phyloP scores from a whole-genome alignment of 2,113 vertebrate genomes.

The Rana temporaria region DNA sequence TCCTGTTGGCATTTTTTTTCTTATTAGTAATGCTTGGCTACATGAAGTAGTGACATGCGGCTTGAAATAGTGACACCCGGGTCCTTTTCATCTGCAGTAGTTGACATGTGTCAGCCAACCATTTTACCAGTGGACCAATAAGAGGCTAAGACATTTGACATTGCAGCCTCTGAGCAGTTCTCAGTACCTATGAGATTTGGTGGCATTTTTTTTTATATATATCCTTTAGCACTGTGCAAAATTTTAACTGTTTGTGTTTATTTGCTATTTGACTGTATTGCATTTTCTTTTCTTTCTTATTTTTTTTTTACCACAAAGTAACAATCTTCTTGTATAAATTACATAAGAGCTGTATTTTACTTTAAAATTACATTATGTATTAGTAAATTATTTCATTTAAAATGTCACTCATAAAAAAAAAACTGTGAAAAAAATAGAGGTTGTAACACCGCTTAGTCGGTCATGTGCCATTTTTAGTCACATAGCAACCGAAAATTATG shows the following conservation, averaged over 20 bases:
- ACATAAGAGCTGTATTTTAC: no score
- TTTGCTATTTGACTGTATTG: neutral
- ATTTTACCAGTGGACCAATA: constrained; percentile 46
- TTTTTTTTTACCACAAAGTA: neutral
- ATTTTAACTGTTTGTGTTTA: neutral
- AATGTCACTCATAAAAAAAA: neutral
- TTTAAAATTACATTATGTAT: neutral
- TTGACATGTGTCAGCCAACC: constrained; percentile 40
- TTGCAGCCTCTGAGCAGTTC: constrained; percentile 18
- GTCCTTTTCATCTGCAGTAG: constrained; percentile 38
- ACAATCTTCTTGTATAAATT: no score
- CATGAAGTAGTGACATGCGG: constrained; percentile 37
- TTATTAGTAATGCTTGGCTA: constrained; percentile 48
- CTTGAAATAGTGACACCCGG: constrained; percentile 41
- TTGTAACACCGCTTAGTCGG: constrained; percentile 21
- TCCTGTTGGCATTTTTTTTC: constrained; percentile 39
- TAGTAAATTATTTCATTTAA: neutral
- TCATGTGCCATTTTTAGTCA: constrained; percentile 34
- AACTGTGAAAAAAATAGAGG: neutral
- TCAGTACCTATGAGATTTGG: neutral
- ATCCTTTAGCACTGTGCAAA: neutral
- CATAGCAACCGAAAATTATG: constrained; percentile 48
- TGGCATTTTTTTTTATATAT: constrained; percentile 21
- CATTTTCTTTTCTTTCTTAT: neutral
- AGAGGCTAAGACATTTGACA: constrained; percentile 39